phyloP scores from a whole-genome alignment of 2,888 invertebrate genomes.

The Agapostemon virescens region DNA sequence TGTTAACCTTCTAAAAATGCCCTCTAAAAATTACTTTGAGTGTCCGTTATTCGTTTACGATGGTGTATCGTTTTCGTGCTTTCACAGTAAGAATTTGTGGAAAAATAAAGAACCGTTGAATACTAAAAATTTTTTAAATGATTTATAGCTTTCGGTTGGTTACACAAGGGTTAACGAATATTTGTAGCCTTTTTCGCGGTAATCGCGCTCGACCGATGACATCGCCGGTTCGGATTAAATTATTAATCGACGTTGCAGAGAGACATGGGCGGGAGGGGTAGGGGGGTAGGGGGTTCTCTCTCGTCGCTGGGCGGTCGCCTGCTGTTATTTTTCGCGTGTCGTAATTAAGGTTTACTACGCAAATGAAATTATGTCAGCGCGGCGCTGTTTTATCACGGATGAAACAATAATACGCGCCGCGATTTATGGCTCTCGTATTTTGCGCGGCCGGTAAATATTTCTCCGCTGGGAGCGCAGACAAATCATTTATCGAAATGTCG shows the following conservation, averaged over 20 bases:
- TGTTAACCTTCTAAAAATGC: too few species aligned
- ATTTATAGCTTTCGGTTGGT: too few species aligned
- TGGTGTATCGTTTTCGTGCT: too few species aligned
- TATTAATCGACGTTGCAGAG: conserved; percentile 43
- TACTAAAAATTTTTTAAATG: too few species aligned
- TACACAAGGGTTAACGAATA: conserved; percentile 1
- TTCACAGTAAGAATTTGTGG: too few species aligned
- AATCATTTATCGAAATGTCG: conserved; percentile 63
- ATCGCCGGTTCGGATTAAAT: conserved; percentile 36
- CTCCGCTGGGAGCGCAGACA: conserved; percentile 48
- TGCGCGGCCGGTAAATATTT: conserved; percentile 57
- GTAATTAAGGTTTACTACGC: conserved; percentile 57
- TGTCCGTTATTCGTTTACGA: too few species aligned
- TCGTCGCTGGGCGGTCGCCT: conserved; percentile 9
- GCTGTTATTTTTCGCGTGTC: conserved; percentile 46
- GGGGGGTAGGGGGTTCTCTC: neutral
- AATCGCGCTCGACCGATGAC: conserved; percentile 31
- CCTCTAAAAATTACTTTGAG: too few species aligned
- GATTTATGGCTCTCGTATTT: conserved; percentile 51
- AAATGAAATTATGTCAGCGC: conserved; percentile 56
- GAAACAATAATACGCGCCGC: conserved; percentile 49
- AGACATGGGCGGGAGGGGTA: neutral
- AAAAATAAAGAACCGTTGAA: too few species aligned
- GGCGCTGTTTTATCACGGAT: conserved; percentile 49
- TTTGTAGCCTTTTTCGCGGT: neutral